phyloP scores from a whole-genome alignment of 2,113 vertebrate species.

The Nothobranchius furzeri region DNA sequence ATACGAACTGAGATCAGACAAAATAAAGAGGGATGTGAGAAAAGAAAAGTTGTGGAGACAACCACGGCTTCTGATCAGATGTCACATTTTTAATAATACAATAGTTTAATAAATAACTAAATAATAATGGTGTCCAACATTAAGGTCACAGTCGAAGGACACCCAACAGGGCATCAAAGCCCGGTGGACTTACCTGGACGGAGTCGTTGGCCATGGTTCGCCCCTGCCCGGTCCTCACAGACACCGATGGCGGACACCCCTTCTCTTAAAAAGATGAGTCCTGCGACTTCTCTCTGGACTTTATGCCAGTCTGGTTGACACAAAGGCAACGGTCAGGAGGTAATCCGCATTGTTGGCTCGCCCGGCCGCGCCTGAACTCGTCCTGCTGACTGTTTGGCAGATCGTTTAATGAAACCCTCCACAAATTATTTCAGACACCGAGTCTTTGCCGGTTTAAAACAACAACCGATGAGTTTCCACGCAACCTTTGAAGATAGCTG shows the following conservation, averaged over 20 bases:
- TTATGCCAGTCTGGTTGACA: slow-evolving; percentile 31
- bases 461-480: too few relatives aligned
- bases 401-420: too few relatives aligned
- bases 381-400: slow-evolving; percentile 27
- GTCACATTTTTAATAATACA: too few relatives aligned
- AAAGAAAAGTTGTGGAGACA: too few relatives aligned
- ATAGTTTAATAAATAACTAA: too few relatives aligned
- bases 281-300: slow-evolving; percentile 32
- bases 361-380: slow-evolving; percentile 58
- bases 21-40: too few relatives aligned
- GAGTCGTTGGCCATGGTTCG: slow-evolving; percentile 80
- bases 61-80: too few relatives aligned
- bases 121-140: too few relatives aligned
- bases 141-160: too few relatives aligned
- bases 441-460: not conserved
- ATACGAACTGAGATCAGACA: too few relatives aligned
- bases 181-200: slow-evolving; percentile 75
- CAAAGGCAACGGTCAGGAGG: slow-evolving; percentile 57
- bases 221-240: not conserved
- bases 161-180: not conserved
- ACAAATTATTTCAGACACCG: not conserved
- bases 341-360: slow-evolving; percentile 66
- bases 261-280: slow-evolving; percentile 7
- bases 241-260: not conserved
- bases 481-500: not conserved